Evolutionary conservation across 2,797 vertebrate genomes (phyloP), one percentile per base, ranked within the genome.

Genomic region (Amphiprion clarkii): DNA sequence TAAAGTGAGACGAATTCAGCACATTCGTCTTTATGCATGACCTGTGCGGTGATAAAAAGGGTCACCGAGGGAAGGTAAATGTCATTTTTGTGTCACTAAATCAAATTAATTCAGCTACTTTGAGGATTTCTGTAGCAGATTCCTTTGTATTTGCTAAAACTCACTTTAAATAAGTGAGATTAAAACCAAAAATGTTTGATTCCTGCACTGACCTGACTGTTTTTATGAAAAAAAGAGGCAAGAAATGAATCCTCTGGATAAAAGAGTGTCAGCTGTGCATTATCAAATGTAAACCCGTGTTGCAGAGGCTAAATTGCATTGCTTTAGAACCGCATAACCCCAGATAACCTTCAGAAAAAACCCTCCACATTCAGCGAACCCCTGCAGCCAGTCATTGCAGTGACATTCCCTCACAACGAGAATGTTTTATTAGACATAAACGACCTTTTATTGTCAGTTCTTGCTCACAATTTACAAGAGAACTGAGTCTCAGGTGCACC

Each of bases 321-420:
- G 46, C 29, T 62, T 36, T 65, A 48, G 40, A 58, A 56, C 48
- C n/a, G 65, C 44, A 13, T 57, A n/a, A 54, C 39, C 11, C 8
- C 19, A 57, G 61, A 67, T 75, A 67, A 81, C 73, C 74, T 74
- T 59, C 55, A 61, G 42, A 71, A 8, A 25, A 55, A 6, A 36
- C 70, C 29, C 21, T 33, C 39, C 11, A 55, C 19, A 60, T 48
- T 84, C 71, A 73, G 71, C 77, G 55, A 33, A 67, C 11, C 14
- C 33, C 11, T 64, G 33, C 42, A 58, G 17, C 27, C 1, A 40
- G 39, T 77, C 54, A 51, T 80, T 61, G 61, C 19, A n/a, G 21
- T 53, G 48, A 33, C 29, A 40, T 25, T 54, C 14, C 56, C 68
- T 57, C 39, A 12, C 21, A 39, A 60, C 59, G 40, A 79, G 54